These are phyloP conservation scores for Nymphalis urticae DNA, from an alignment of 2,888 invertebrate species.

Conservation along the genomic window DNA sequence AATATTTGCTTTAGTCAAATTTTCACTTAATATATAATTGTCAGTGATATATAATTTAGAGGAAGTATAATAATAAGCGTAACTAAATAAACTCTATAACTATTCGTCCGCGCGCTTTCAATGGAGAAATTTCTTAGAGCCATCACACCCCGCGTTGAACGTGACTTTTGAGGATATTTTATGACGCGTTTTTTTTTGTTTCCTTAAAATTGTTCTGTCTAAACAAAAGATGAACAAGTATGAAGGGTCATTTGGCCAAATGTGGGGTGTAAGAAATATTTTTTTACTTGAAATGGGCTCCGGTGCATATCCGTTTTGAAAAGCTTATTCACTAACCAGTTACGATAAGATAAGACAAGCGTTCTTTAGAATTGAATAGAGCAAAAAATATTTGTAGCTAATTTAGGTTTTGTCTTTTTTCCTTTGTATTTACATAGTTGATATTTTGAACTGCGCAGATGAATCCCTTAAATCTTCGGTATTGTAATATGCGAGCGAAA, in stretches of 20 bases:
- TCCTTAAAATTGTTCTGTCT: conserved; percentile 23
- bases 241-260: conserved; percentile 12
- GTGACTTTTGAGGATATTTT: conserved; percentile 19
- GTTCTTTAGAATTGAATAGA: not conserved
- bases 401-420: too few species aligned
- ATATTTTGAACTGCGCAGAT: too few species aligned
- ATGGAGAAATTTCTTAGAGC: conserved; percentile 9
- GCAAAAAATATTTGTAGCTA: not conserved
- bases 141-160: conserved; percentile 14
- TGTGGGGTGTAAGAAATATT: conserved; percentile 1
- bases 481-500: too few species aligned
- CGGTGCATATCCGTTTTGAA: not conserved
- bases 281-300: not conserved
- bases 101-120: not conserved
- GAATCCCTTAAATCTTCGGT: too few species aligned
- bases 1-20: too few species aligned
- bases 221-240: conserved; percentile 13
- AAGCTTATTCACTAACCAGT: not conserved
- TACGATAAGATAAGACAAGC: not conserved
- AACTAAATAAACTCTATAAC: conserved; percentile 1
- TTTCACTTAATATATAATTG: too few species aligned
- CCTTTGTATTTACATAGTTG: too few species aligned
- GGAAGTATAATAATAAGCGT: not conserved
- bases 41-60: too few species aligned
- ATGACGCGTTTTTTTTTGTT: conserved; percentile 27